A percentile compares a stretch with the other conserved stretches of the same genome.
These are phyloP conservation scores for Cryptoprocta ferox DNA, from an alignment of 2,797 vertebrate genomes.

Conservation along the genomic window DNA sequence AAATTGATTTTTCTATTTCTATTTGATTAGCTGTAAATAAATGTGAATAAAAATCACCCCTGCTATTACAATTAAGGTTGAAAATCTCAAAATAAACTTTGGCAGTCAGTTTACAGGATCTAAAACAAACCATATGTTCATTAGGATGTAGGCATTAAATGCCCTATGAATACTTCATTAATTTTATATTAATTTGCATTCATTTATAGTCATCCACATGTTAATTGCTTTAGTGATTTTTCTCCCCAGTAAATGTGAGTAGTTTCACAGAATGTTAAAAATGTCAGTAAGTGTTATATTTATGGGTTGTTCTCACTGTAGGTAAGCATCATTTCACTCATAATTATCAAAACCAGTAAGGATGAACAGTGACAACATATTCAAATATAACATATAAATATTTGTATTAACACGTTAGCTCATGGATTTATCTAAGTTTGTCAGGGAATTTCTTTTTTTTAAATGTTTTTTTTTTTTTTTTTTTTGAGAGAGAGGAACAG, in stretches of 20 bases:
- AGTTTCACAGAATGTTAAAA: constrained; percentile 64
- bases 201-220: constrained; percentile 50
- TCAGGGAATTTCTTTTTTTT: too few species aligned
- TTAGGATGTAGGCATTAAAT: constrained; percentile 33
- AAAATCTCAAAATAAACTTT: constrained; percentile 51
- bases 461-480: too few species aligned
- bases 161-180: constrained; percentile 50
- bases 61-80: neutral
- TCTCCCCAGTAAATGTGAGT: neutral
- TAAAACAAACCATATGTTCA: constrained; percentile 38
- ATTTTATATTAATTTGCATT: constrained; percentile 68
- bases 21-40: constrained; percentile 24
- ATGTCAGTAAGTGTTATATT: constrained; percentile 54
- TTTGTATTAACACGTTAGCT: neutral
- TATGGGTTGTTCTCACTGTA: neutral
- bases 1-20: constrained; percentile 58
- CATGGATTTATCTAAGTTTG: constrained; percentile 23
- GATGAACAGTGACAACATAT: neutral
- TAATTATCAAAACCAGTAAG: constrained; percentile 38
- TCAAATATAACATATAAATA: constrained; percentile 31
- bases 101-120: constrained; percentile 2
- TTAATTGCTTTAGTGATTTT: constrained; percentile 56
- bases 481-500: too few species aligned
- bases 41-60: constrained; percentile 29
- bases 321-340: constrained; percentile 5